These are phyloP conservation scores for Caenorhabditis inopinata DNA, from an alignment of 1,140 invertebrate species.

Conservation along the genomic window DNA sequence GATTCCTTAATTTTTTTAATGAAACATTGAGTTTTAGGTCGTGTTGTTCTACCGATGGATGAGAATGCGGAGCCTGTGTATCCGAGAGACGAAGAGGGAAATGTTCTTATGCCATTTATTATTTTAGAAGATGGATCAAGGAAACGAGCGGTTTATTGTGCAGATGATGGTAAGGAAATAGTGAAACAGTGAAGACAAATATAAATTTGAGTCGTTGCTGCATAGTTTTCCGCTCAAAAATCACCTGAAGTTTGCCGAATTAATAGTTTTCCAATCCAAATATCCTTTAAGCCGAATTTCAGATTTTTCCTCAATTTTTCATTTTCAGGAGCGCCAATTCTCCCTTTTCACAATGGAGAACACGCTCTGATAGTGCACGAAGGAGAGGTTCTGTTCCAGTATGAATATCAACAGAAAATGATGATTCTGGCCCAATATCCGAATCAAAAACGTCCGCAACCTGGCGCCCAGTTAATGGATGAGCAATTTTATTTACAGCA, in stretches of 20 bases:
- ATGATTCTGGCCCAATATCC: neutral
- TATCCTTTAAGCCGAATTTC: no score
- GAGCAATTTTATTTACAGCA: slow-evolving; percentile 7
- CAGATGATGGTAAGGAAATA: neutral
- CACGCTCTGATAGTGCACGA: neutral
- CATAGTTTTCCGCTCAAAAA: no score
- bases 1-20: neutral
- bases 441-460: neutral
- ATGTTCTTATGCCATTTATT: neutral
- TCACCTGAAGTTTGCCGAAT: no score
- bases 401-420: slow-evolving; percentile 17
- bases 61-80: neutral
- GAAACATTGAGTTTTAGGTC: neutral
- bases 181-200: neutral
- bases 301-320: neutral
- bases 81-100: neutral
- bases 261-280: no score
- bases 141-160: neutral
- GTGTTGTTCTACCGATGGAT: neutral
- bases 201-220: no score
- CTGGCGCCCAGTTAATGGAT: neutral
- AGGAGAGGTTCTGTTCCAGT: neutral
- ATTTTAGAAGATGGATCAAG: neutral
- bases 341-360: neutral
- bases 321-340: neutral